A percentile compares a stretch with the other conserved stretches of the same genome.
Evolutionary conservation across 2,113 vertebrate species (phyloP).

Genomic region (Ursus arctos): DNA sequence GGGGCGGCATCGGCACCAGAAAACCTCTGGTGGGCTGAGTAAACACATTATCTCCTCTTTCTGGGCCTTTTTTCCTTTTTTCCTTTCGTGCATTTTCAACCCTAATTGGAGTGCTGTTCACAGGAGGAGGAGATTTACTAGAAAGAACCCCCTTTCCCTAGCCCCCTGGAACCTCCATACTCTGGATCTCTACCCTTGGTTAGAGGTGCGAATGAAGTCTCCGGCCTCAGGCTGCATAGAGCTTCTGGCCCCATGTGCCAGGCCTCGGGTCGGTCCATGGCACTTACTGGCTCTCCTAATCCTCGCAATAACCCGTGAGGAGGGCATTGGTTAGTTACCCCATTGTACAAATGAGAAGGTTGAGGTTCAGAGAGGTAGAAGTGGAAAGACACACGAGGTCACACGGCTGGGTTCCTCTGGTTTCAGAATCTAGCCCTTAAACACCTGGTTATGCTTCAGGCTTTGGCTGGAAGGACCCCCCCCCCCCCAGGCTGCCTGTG

Average conservation of each 20-base stretch:
- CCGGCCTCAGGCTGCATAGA: neutral
- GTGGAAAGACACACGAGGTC: neutral
- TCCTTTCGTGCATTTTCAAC: neutral
- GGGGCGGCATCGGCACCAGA: neutral
- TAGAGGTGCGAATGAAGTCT: neutral
- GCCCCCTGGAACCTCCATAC: neutral
- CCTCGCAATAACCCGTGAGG: neutral
- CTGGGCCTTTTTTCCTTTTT: neutral
- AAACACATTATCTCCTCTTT: constrained; percentile 21
- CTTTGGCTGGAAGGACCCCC: neutral
- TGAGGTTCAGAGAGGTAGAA: neutral
- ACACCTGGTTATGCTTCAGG: neutral
- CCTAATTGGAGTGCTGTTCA: neutral
- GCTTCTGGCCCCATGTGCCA: neutral
- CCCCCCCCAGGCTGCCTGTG: neutral
- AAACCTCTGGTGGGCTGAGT: neutral
- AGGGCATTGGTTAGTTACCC: neutral
- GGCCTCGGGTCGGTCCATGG: neutral
- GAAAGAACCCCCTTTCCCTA: neutral
- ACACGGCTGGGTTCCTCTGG: neutral
- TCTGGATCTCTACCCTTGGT: neutral
- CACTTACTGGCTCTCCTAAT: neutral
- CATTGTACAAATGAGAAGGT: constrained; percentile 19
- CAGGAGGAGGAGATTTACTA: neutral
- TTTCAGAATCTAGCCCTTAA: neutral